Evolutionary conservation across 23 tunicate species (phyloP), one percentile per base, ranked within the genome.

Genomic region (Clavelina lepadiformis): DNA sequence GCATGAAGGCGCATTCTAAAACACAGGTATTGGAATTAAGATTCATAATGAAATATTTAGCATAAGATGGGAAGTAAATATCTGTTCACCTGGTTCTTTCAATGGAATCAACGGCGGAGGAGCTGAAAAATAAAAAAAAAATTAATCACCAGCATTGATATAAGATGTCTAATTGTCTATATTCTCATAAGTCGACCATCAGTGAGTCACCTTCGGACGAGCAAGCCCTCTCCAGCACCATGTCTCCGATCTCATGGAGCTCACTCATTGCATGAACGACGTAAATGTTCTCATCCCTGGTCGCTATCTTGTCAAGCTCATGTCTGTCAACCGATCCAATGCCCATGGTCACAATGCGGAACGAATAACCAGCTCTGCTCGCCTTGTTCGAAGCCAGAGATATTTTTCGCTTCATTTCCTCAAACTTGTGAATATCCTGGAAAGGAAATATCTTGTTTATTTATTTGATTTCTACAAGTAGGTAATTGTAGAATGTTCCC

Each of bases 1-100:
- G 59, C 83, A 78, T 78, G 75, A 56, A 56, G 22, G 25, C 30
- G 41, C 83, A 78, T 25, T 46, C 83, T 78, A 49, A 28, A 53
- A 29, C 29, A 2, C 0, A 55, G 28, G n/a, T 41, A 41, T 8
- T 8, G 11, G 15, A 41, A 41, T 8, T 15, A 41, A 8, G 49
- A 41, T 41, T 41, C 15, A 41, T 8, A 41, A 15, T 41, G 15
- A 15, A 41, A 41, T 41, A 11, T 41, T 41, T 15, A 8, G 49
- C 11, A 41, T 8, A 8, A 41, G 49, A 8, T 8, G 49, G 15
- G 49, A 8, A 41, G 49, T 8, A 41, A 41, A 8, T 41, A 8
- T 11, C 49, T 15, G 11, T 41, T 8, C 15, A 41, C 49, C 49
- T 41, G 11, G 49, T 15, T 41, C n/a, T n/a, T n/a, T n/a, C 49